Conservation (phyloP, 2,113 vertebrate species). For the Octodon degus region DNA sequence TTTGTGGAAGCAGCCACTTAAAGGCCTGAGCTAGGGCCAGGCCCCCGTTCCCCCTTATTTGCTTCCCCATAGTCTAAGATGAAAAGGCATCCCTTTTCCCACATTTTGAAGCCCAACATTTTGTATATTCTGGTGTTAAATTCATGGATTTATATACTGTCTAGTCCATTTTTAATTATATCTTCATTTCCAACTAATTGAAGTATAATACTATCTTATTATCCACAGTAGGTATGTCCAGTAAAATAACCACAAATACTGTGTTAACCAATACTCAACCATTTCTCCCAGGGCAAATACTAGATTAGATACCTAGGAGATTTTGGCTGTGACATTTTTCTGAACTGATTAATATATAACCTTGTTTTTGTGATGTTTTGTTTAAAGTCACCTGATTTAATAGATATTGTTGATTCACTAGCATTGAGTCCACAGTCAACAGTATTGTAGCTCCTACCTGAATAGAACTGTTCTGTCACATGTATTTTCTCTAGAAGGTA, state of each 20-base stretch:
- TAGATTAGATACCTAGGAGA: neutral
- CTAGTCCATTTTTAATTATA: neutral
- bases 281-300: neutral
- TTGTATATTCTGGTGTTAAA: neutral
- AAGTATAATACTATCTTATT: neutral
- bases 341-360: neutral
- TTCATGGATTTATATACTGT: neutral
- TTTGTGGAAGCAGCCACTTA: too few species aligned
- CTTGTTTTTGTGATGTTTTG: neutral
- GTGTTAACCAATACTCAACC: neutral
- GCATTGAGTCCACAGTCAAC: neutral
- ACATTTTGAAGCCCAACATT: neutral
- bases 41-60: neutral
- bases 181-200: neutral
- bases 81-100: neutral
- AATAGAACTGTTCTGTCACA: neutral
- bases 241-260: neutral
- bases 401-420: neutral
- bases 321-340: neutral
- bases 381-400: neutral
- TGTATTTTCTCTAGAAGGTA: neutral
- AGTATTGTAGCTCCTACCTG: neutral
- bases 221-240: neutral
- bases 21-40: too few species aligned
- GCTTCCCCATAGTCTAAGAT: neutral